A percentile compares a stretch with the other conserved stretches of the same genome.
Conservation (phyloP, 2,888 invertebrate species). For the Leucozona laternaria region DNA sequence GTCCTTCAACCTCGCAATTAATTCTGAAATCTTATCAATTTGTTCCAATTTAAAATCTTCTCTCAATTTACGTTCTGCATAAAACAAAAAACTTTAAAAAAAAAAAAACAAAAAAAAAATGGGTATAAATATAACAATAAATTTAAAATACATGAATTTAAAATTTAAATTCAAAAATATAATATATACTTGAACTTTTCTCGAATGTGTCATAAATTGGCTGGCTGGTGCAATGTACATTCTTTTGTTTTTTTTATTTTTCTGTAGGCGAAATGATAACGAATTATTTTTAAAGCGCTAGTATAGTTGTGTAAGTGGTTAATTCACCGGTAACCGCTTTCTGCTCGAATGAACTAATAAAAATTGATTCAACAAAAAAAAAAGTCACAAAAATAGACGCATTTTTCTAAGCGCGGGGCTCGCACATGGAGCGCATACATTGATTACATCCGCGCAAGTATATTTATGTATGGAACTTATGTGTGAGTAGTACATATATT, state of each 20-base stretch:
- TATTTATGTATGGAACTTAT: background rate
- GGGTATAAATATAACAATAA: background rate
- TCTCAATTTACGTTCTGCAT: background rate
- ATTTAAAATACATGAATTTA: conserved; percentile 2
- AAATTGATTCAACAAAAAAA: conserved; percentile 19
- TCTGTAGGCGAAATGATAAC: conserved; percentile 1
- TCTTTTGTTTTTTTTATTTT: background rate
- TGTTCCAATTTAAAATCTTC: conserved; percentile 48
- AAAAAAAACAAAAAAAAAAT: background rate
- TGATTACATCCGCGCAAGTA: conserved; percentile 58
- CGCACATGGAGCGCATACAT: conserved; percentile 62
- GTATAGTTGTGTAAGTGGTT: conserved; percentile 12
- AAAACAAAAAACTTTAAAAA: too few relatives aligned
- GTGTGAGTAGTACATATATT: background rate
- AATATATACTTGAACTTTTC: conserved; percentile 20
- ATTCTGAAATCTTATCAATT: conserved; percentile 57
- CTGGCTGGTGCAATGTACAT: conserved; percentile 1
- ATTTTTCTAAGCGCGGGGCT: conserved; percentile 16
- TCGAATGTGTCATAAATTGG: conserved; percentile 26
- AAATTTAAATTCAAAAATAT: background rate
- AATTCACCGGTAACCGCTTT: conserved; percentile 24
- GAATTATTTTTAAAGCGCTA: background rate
- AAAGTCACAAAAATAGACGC: conserved; percentile 8
- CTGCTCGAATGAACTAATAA: conserved; percentile 28
- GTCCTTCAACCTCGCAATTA: conserved; percentile 33